Conservation (phyloP, 1,140 invertebrate genomes). For the Thaumatotibia leucotreta region DNA sequence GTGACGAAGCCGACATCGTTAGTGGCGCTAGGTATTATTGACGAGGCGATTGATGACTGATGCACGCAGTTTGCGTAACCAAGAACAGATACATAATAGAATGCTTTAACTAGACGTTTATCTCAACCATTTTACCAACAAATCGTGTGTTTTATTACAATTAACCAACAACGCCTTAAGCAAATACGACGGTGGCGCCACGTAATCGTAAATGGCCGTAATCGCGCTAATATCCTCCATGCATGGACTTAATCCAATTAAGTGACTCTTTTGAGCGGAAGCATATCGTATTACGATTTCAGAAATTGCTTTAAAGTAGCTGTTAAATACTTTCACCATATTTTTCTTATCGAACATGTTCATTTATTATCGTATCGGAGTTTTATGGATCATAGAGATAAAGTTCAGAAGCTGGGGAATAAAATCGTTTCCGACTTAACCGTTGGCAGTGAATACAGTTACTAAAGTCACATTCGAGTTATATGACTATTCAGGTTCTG, state of each 20-base stretch:
- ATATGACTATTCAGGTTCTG: neutral
- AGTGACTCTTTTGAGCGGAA: neutral
- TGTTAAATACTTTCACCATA: neutral
- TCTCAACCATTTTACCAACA: neutral
- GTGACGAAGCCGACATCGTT: conserved; percentile 26
- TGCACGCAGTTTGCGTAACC: conserved; percentile 2
- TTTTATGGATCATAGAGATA: conserved; percentile 2
- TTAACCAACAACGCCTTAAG: neutral
- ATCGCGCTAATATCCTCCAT: neutral
- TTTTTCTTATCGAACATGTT: neutral
- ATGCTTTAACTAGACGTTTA: conserved; percentile 15
- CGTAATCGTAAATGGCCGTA: neutral
- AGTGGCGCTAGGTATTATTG: conserved; percentile 32
- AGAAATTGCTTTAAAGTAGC: neutral
- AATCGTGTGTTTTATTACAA: neutral
- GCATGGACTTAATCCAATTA: neutral
- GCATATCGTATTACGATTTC: neutral
- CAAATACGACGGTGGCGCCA: neutral
- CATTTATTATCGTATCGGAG: neutral
- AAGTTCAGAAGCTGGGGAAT: neutral
- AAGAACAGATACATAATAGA: conserved; percentile 17
- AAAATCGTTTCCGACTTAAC: neutral
- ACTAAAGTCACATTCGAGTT: neutral
- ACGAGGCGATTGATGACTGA: conserved; percentile 18
- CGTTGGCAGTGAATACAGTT: neutral